Conservation (phyloP, 2,113 vertebrate genomes). For the Cyanistes caeruleus region DNA sequence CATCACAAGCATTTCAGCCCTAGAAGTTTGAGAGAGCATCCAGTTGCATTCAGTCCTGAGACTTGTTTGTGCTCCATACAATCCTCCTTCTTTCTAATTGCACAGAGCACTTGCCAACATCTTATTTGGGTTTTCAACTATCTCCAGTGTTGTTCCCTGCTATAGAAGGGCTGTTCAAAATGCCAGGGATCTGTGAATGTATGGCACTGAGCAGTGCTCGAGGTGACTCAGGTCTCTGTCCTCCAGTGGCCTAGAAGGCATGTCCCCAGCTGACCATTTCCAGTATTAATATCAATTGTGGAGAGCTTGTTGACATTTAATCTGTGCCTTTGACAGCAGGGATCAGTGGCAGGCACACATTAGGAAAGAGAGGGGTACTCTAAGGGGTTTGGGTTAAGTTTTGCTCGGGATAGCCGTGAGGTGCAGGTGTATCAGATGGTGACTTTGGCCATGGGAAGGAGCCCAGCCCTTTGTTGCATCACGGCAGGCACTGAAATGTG, state of each 20-base stretch:
- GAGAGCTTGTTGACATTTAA: neutral
- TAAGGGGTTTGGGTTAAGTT: neutral
- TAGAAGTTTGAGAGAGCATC: neutral
- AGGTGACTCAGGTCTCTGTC: fast-evolving
- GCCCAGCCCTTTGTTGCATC: neutral
- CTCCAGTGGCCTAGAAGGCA: neutral
- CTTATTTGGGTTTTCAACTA: neutral
- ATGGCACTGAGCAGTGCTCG: fast-evolving
- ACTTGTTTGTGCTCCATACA: neutral
- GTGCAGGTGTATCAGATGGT: neutral
- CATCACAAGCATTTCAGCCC: neutral
- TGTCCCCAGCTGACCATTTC: neutral
- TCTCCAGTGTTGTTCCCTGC: neutral
- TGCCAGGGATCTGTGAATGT: neutral
- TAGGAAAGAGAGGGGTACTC: neutral
- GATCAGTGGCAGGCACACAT: neutral
- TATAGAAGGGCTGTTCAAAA: neutral
- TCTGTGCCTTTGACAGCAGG: neutral
- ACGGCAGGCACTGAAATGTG: neutral
- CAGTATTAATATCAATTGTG: neutral
- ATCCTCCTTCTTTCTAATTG: neutral
- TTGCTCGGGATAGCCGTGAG: fast-evolving
- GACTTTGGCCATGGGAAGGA: neutral
- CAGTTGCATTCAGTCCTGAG: neutral
- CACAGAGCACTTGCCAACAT: neutral